phyloP scores from a whole-genome alignment of 2,113 vertebrate species.

The Corythornis vintsioides region DNA sequence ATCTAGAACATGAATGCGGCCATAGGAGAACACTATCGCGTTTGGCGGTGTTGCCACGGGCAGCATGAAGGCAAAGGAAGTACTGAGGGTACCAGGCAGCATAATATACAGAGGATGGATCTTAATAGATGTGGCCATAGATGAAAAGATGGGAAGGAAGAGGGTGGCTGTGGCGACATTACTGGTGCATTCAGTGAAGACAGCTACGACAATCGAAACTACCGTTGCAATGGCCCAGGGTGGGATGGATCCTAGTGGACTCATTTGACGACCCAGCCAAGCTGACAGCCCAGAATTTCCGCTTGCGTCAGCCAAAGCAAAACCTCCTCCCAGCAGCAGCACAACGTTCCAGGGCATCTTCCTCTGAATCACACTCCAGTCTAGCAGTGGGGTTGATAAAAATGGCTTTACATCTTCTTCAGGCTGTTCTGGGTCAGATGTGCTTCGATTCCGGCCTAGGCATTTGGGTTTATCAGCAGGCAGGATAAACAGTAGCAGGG shows the following conservation, averaged over 20 bases:
- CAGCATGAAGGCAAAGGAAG: constrained; percentile 97
- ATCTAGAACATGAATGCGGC: constrained; percentile 89
- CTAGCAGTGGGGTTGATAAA: constrained; percentile 80
- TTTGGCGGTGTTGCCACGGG: constrained; percentile 96
- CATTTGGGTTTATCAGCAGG: constrained; percentile 85
- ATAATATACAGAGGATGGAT: constrained; percentile 94
- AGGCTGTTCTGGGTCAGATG: constrained; percentile 69
- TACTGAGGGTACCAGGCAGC: constrained; percentile 91
- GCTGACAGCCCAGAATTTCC: constrained; percentile 88
- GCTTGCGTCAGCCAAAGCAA: constrained; percentile 93
- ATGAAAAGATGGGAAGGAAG: constrained; percentile 93
- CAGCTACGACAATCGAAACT: constrained; percentile 82
- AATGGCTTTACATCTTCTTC: constrained; percentile 66
- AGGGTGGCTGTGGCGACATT: constrained; percentile 95
- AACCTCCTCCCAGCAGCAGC: constrained; percentile 95
- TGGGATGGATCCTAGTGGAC: constrained; percentile 83
- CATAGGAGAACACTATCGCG: constrained; percentile 93
- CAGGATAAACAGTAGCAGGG: constrained; percentile 85
- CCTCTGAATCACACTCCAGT: constrained; percentile 89
- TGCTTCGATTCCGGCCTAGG: constrained; percentile 58
- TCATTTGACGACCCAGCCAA: constrained; percentile 92
- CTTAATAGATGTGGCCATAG: constrained; percentile 88
- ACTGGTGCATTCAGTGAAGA: constrained; percentile 94
- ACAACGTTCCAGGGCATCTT: constrained; percentile 94
- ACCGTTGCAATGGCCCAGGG: constrained; percentile 86